Conservation (phyloP, 2,797 vertebrate species). For the Ficedula albicollis region DNA sequence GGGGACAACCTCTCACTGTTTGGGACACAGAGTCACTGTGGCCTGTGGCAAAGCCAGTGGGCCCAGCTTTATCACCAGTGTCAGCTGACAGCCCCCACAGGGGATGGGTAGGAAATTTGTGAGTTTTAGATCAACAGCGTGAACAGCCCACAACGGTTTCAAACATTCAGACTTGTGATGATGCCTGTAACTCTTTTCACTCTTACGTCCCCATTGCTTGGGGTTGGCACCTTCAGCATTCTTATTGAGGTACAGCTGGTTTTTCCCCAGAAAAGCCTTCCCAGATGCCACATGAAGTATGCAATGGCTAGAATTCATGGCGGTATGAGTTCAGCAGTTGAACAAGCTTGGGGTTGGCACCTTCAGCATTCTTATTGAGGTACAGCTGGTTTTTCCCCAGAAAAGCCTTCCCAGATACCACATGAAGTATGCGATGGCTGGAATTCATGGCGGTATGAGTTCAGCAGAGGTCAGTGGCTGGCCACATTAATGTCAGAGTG, state of each 20-base stretch:
- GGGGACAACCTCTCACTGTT: neutral
- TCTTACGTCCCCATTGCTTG: neutral
- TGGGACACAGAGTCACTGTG: neutral
- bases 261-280: neutral
- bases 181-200: neutral
- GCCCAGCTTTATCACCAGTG: neutral
- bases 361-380: neutral
- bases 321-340: neutral
- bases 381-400: neutral
- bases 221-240: neutral
- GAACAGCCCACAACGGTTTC: neutral
- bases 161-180: neutral
- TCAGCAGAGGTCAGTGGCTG: neutral
- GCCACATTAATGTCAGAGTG: neutral
- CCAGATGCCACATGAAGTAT: neutral
- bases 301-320: neutral
- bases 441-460: neutral
- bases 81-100: neutral
- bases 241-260: neutral
- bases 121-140: neutral
- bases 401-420: neutral
- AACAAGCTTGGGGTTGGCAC: neutral
- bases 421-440: neutral
- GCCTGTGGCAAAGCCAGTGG: neutral
- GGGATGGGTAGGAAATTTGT: neutral